Base-by-base conservation (phyloP, 2,113 vertebrate genomes). In the Pterocles gutturalis region DNA sequence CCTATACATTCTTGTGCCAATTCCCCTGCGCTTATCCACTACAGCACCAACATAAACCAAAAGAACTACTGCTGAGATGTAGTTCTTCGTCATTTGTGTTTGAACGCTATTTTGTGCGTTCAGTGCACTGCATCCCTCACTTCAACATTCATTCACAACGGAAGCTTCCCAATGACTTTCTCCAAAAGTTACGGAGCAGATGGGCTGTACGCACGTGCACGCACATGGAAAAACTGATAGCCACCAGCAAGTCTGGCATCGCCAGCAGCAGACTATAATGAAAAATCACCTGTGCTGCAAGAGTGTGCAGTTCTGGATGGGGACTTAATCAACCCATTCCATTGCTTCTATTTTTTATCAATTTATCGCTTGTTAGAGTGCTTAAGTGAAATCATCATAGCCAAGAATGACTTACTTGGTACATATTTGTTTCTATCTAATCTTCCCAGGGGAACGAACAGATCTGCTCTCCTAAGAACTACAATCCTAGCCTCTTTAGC, bases 201-300 rank as follows among this genome's bases (percentile, higher is more conserved):
- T 1, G 2, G 61, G 22, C 28, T 58, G 43, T 10, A 43, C n/a
- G 18, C 7, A 54, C 7, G 8, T 7, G 11, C 11, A 24, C 3
- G 5, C n/a, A 2, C 8, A 2, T 0, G 41, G 49, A 0, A 58
- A 60, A 71, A 29, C 17, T 29, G 51, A 54, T 1, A 78, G 60
- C 41, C 77, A 66, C 38, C 45, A 70, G 33, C 48, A 61, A 60
- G 13, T 6, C 38, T 48, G 67, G 24, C 67, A 78, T 26, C 46
- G 41, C 29, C 49, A 55, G 53, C 31, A 79, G 36, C 48, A 76
- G 45, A 26, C 19, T 26, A 2, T 4, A 53, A 54, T 33, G 18
- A 48, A 66, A 91, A 91, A 87, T 62, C 65, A 62, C 34, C 87
- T 48, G 14, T n/a, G 61, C 46, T 51, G n/a, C 28, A 67, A 11